Percentiles rank a stretch among this genome's conserved stretches.
phyloP scores from a whole-genome alignment of 2,888 invertebrate species.

The Allolobophora icterica region DNA sequence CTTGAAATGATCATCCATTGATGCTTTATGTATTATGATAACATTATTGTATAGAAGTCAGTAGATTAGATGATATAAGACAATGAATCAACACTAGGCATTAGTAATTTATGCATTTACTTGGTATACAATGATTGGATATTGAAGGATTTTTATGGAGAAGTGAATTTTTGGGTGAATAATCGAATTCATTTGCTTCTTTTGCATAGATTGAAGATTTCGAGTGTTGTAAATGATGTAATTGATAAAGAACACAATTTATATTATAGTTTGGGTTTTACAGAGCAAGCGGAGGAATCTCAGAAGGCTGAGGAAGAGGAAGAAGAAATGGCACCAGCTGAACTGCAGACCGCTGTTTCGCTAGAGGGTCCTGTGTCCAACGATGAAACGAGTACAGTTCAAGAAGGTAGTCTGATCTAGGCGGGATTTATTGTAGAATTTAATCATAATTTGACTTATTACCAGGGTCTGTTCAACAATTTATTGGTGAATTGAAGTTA shows the following conservation, averaged over 20 bases:
- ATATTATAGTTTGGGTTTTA: not conserved
- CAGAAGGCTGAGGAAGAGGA: not conserved
- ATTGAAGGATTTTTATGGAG: slow-evolving; percentile 4
- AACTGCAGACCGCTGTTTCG: not conserved
- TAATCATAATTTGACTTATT: no score
- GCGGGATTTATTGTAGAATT: not conserved
- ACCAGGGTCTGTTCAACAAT: no score
- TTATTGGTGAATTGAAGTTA: no score
- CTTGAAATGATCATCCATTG: no score
- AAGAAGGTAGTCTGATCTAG: not conserved
- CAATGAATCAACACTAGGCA: no score
- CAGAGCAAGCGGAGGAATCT: not conserved
- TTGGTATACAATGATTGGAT: not conserved
- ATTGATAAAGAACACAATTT: not conserved
- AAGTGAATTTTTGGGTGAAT: not conserved
- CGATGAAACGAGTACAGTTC: not conserved
- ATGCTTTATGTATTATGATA: no score
- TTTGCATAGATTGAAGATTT: not conserved
- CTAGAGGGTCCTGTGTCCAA: not conserved
- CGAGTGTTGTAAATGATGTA: not conserved
- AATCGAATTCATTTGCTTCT: not conserved
- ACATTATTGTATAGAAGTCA: no score
- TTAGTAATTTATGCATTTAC: not conserved
- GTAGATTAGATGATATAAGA: no score
- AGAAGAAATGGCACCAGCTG: not conserved